Conservation (phyloP, 1,140 invertebrate genomes). For the Plectrocnemia conspersa region DNA sequence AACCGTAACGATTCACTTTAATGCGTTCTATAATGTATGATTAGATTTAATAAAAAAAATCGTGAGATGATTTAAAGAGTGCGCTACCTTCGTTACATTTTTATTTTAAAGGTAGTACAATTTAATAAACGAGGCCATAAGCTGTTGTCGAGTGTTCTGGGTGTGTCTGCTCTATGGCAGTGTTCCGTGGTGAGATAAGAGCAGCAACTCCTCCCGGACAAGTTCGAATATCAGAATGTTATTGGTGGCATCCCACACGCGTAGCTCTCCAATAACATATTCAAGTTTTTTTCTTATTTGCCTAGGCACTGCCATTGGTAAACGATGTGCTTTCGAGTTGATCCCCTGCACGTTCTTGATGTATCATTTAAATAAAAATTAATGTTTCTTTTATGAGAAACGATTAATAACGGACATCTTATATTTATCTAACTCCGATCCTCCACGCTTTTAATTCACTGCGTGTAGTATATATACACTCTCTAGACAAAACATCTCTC, state of each 20-base stretch:
- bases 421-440: conserved; percentile 19
- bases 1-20: background rate
- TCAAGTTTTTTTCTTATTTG: conserved; percentile 14
- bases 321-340: conserved; percentile 26
- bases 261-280: conserved; percentile 13
- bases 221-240: conserved; percentile 26
- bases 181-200: conserved; percentile 20
- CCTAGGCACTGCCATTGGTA: conserved; percentile 27
- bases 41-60: conserved; percentile 8
- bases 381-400: conserved; percentile 31
- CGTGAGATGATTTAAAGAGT: conserved; percentile 6
- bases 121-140: conserved; percentile 3
- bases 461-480: background rate
- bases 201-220: conserved; percentile 15
- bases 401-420: conserved; percentile 29
- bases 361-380: conserved; percentile 32
- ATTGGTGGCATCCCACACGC: conserved; percentile 32
- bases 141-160: conserved; percentile 4
- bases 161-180: conserved; percentile 10
- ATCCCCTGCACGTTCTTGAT: conserved; percentile 25
- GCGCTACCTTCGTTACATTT: background rate
- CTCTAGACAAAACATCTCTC: background rate
- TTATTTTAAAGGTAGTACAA: background rate
- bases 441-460: conserved; percentile 18
- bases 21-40: background rate